These are phyloP conservation scores for Rhadinocentrus ornatus DNA, from an alignment of 2,797 vertebrate species.

Conservation along the genomic window DNA sequence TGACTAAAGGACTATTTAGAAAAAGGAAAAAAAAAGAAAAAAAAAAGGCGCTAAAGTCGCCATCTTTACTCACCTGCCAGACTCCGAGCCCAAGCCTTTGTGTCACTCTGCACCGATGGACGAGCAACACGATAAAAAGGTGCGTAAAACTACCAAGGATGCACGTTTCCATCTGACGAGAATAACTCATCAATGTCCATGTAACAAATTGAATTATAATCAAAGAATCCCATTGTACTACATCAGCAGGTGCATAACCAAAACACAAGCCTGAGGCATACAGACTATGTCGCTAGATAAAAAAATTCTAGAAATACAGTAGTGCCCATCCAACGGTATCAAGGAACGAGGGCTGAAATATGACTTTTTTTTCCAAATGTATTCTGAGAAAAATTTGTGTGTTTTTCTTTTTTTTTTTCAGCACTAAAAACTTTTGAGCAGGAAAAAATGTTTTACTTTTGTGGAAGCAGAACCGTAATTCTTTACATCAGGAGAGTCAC, in stretches of 20 bases:
- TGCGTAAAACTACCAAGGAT: slow-evolving; percentile 71
- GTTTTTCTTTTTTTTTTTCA: slow-evolving; percentile 63
- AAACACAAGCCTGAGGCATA: slow-evolving; percentile 79
- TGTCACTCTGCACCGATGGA: slow-evolving; percentile 65
- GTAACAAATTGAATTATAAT: slow-evolving; percentile 78
- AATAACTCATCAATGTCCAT: slow-evolving; percentile 74
- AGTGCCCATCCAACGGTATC: slow-evolving; percentile 76
- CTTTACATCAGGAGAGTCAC: slow-evolving; percentile 78
- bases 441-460: slow-evolving; percentile 70
- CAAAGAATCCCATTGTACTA: slow-evolving; percentile 73
- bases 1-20: slow-evolving; percentile 65
- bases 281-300: slow-evolving; percentile 75
- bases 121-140: slow-evolving; percentile 55
- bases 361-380: slow-evolving; percentile 72
- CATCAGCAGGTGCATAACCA: slow-evolving; percentile 80
- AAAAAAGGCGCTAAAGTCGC: slow-evolving; percentile 52
- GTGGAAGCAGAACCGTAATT: slow-evolving; percentile 73
- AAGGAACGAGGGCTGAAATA: slow-evolving; percentile 76
- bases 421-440: slow-evolving; percentile 72
- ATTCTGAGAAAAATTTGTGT: slow-evolving; percentile 78
- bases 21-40: slow-evolving; percentile 18
- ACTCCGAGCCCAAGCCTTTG: slow-evolving; percentile 75
- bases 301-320: slow-evolving; percentile 75
- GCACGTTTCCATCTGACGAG: slow-evolving; percentile 75
- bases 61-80: slow-evolving; percentile 74